A percentile compares a stretch with the other conserved stretches of the same genome.
These are phyloP conservation scores for Nomia melanderi DNA, from an alignment of 1,140 invertebrate genomes.

Conservation along the genomic window DNA sequence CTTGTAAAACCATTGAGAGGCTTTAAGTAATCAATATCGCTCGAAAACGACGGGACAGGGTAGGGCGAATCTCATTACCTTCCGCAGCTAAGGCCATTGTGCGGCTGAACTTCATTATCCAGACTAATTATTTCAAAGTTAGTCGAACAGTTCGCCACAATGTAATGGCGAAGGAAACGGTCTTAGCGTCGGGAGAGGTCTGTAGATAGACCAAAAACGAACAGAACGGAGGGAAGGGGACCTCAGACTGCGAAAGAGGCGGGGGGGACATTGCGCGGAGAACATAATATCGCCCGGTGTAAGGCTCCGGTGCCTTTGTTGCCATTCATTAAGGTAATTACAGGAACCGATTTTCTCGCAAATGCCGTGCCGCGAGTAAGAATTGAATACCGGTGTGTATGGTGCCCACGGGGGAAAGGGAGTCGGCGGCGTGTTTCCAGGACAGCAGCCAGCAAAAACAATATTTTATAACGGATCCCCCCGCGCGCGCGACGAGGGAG, in stretches of 20 bases:
- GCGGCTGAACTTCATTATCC: constrained; percentile 77
- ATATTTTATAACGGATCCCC: neutral
- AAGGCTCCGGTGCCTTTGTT: constrained; percentile 63
- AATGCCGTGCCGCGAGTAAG: constrained; percentile 41
- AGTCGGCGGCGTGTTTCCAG: neutral
- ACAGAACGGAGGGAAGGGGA: constrained; percentile 6
- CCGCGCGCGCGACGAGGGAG: neutral
- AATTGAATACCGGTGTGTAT: constrained; percentile 57
- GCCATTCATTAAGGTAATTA: constrained; percentile 72
- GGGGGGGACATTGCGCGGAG: constrained; percentile 24
- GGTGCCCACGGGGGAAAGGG: neutral
- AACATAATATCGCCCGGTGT: constrained; percentile 59
- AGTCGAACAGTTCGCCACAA: constrained; percentile 78
- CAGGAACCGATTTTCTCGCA: constrained; percentile 61
- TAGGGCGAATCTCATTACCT: constrained; percentile 70
- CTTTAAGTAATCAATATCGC: constrained; percentile 71
- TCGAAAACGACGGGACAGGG: constrained; percentile 61
- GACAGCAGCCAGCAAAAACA: neutral
- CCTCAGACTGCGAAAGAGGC: too few species aligned
- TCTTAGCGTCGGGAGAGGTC: constrained; percentile 59
- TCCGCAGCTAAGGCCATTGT: constrained; percentile 70
- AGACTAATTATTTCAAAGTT: constrained; percentile 80
- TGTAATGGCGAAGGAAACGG: constrained; percentile 76
- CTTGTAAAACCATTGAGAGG: constrained; percentile 49
- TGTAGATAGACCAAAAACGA: constrained; percentile 47